phyloP scores from a whole-genome alignment of 2,797 vertebrate genomes.

The Podarcis lilfordi region DNA sequence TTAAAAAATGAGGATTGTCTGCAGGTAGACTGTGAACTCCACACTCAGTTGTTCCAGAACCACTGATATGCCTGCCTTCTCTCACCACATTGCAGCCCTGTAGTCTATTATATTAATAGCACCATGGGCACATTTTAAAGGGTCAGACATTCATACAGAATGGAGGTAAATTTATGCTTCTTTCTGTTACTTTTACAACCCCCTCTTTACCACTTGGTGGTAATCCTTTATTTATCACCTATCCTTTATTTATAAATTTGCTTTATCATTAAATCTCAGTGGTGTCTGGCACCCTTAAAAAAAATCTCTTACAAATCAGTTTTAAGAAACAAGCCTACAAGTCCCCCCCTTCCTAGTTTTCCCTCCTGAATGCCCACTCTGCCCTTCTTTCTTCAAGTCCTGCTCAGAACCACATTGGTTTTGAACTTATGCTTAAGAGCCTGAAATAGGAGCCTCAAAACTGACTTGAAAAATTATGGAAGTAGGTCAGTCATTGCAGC shows the following conservation, averaged over 20 bases:
- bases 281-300: background rate
- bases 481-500: background rate
- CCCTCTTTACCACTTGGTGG: conserved; percentile 25
- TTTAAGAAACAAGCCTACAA: background rate
- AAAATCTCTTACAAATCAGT: background rate
- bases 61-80: background rate
- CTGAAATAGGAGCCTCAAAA: background rate
- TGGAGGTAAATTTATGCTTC: conserved; percentile 40
- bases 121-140: conserved; percentile 51
- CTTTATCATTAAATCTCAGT: background rate
- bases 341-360: background rate
- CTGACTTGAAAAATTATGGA: background rate
- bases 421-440: background rate
- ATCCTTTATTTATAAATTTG: background rate
- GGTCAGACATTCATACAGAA: conserved; percentile 48
- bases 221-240: background rate
- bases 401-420: background rate
- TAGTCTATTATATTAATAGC: conserved; percentile 57
- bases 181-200: conserved; percentile 40
- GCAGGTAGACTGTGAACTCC: background rate
- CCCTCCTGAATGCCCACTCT: background rate
- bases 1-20: conserved; percentile 42
- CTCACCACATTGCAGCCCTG: conserved; percentile 64
- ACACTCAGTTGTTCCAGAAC: background rate
- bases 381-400: background rate